Evolutionary conservation across 2,888 invertebrate species (phyloP), one percentile per base, ranked within the genome.

Genomic region (Lycia hirtaria): DNA sequence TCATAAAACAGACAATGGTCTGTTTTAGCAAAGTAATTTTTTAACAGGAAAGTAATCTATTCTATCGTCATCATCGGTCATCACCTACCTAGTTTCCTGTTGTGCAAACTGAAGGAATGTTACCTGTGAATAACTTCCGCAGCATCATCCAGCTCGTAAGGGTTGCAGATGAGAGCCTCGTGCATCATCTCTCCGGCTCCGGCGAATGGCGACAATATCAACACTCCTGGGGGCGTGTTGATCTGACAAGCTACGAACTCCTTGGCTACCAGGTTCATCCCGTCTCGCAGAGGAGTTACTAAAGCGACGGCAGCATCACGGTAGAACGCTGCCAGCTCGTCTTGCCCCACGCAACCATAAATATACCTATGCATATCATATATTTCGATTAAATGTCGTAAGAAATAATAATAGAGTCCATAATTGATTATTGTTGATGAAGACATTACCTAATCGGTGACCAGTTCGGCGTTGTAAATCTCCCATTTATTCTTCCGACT

Each of bases 141-240:
- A 2, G 97, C 97, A 67, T 96, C 96, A 71, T 97, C 96, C 45
- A 97, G 93, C 82, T 98, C 97, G 73, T 97, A 97, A 0, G 97
- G 97, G 83, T 98, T 98, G 78, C 97, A 97, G 47, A 97, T 94
- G 7, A 98, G 92, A 1, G 97, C 97, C 80, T 98, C 97, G 85
- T 97, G 97, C 97, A 98, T 97, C 93, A 96, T 97, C 83, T 97
- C 97, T 0, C 97, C 97, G 4, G 98, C 97, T 0, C 98, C 98
- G 54, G 98, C 97, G 78, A 98, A 98, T 0, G 97, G 97, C 0
- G 97, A 97, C 6, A 98, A 95, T 45, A 98, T 96, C 30, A 98
- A 86, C 0, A 98, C 97, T 2, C 98, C 98, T 0, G 96, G 97
- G 0, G 96, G 95, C 19, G 94, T 94, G 73, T 97, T 97, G 28